Evolutionary conservation across 1,140 invertebrate species (phyloP).

Genomic region (Pseudoatta argentina): DNA sequence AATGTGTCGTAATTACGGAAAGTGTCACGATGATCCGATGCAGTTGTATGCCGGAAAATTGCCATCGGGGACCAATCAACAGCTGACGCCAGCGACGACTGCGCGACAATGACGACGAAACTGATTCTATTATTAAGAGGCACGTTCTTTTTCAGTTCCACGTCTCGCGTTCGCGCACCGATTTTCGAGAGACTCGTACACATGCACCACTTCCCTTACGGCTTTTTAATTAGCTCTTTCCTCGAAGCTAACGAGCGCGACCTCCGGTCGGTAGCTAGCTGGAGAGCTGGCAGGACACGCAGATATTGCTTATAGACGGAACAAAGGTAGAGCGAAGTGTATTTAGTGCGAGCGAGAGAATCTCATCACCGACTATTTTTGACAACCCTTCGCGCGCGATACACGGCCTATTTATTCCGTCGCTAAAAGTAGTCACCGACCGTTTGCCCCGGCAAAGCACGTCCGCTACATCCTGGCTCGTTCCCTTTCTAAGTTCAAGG

Average conservation of each 20-base stretch:
- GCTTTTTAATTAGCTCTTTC: slow-evolving; percentile 70
- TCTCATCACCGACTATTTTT: slow-evolving; percentile 56
- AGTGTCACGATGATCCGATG: slow-evolving; percentile 44
- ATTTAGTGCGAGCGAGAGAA: neutral
- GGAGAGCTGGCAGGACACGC: neutral
- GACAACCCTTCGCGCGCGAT: slow-evolving; percentile 12
- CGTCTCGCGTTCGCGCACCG: neutral
- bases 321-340: neutral
- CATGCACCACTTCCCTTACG: slow-evolving; percentile 65
- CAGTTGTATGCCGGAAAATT: slow-evolving; percentile 58
- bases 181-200: slow-evolving; percentile 49
- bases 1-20: slow-evolving; percentile 68
- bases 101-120: neutral
- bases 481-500: slow-evolving; percentile 49
- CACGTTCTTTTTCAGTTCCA: neutral
- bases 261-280: slow-evolving; percentile 1
- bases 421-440: slow-evolving; percentile 63
- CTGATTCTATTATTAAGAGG: slow-evolving; percentile 61
- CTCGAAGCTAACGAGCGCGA: slow-evolving; percentile 58
- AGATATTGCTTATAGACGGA: slow-evolving; percentile 19
- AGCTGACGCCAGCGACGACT: neutral
- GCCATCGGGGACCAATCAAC: slow-evolving; percentile 17
- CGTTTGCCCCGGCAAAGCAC: slow-evolving; percentile 15
- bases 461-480: slow-evolving; percentile 35
- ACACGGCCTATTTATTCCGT: slow-evolving; percentile 61